These are phyloP conservation scores for Lates calcarifer DNA, from an alignment of 2,113 vertebrate genomes.

Conservation along the genomic window DNA sequence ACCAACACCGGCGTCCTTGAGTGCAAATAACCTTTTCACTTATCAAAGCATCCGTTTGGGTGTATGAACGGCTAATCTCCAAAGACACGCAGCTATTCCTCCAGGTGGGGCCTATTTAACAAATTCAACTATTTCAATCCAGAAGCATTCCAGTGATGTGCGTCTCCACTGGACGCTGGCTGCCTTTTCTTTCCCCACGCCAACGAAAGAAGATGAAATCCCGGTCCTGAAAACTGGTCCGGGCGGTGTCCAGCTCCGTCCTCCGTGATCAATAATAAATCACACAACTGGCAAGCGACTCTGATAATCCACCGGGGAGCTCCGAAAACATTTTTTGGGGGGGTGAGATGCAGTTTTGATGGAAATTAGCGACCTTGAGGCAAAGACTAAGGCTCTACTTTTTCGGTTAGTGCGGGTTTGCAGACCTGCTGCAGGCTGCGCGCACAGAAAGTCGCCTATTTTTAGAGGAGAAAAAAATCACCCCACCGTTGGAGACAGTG, in stretches of 20 bases:
- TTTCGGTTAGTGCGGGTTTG: background rate
- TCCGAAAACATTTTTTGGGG: background rate
- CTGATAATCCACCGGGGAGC: conserved; percentile 28
- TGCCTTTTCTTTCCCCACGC: background rate
- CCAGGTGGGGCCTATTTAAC: conserved; percentile 4
- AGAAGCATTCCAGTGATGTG: conserved; percentile 18
- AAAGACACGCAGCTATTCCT: conserved; percentile 14
- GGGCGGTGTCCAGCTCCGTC: conserved; percentile 64
- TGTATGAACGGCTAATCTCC: background rate
- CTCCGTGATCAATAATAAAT: conserved; percentile 2
- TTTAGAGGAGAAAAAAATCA: background rate
- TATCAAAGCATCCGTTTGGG: conserved; percentile 1
- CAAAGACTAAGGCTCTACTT: background rate
- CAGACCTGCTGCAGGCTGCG: conserved; percentile 14
- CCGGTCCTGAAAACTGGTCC: conserved; percentile 23
- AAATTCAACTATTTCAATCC: background rate
- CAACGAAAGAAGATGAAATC: background rate
- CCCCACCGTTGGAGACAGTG: background rate
- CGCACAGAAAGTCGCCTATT: conserved; percentile 27
- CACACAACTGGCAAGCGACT: background rate
- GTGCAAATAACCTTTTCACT: conserved; percentile 6
- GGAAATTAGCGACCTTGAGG: background rate
- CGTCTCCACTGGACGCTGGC: too few relatives aligned
- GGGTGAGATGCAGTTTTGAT: background rate
- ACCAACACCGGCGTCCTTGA: conserved; percentile 35